Evolutionary conservation across 2,888 invertebrate species (phyloP), one percentile per base, ranked within the genome.

Genomic region (Drosophila peninsularis): DNA sequence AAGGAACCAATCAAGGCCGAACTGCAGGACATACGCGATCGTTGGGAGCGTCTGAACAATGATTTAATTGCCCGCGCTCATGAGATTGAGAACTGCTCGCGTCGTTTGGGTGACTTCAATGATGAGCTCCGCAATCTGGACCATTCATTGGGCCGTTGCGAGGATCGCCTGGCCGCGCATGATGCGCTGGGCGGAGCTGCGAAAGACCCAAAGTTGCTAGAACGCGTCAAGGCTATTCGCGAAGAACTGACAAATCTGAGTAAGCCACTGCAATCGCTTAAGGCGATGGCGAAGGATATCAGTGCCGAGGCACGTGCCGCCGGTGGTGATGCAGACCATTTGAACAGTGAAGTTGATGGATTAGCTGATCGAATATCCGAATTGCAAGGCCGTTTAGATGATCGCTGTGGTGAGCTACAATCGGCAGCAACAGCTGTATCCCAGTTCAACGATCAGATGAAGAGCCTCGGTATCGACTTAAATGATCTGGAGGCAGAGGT

Each of bases 1-100:
- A 97, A 98, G 90, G 98, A 98, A 52, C 95, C 96, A 2, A 96
- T 99, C 1, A 95, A 97, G 90, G 95, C 95, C 42, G 96, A 97
- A 89, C 93, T 98, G 5, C 94, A 95, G 78, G 94, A 94, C 79
- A 95, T 98, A 92, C 97, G 96, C 92, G 95, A 96, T 75, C 94
- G 97, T 78, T 98, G 98, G 98, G 98, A 98, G 89, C 95, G 95
- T 85, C 94, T 99, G 10, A 98, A 98, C 92, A 97, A 97, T 88
- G 97, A 96, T 94, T 80, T 92, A 7, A 88, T 91, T 63, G 82
- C 89, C 13, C 90, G 92, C 6, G 91, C 92, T 9, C 92, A 92
- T 65, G 92, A 92, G 70, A 90, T 93, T 58, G 98, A 98, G 92
- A 96, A 96, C 53, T 96, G 97, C 41, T 95, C 96, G 0, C 95